Evolutionary conservation across 2,888 invertebrate genomes (phyloP).

Genomic region (Eurytoma californica): DNA sequence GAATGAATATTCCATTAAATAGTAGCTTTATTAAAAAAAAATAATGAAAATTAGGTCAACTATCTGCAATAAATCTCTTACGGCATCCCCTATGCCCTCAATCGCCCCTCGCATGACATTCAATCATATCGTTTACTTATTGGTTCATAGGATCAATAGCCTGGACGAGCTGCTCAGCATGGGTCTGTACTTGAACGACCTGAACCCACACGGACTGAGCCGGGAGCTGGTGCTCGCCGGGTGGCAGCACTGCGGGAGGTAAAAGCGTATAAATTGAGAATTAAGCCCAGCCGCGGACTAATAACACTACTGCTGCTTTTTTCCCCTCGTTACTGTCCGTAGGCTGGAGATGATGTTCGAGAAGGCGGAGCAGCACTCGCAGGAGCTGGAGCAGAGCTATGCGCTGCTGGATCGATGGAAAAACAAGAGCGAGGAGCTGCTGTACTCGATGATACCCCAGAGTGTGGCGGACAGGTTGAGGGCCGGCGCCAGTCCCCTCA

Average conservation of each 20-base stretch:
- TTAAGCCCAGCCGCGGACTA: background rate
- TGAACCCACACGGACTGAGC: conserved; percentile 90
- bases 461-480: conserved; percentile 88
- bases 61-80: too few relatives aligned
- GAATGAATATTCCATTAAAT: too few relatives aligned
- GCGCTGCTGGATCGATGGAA: conserved; percentile 89
- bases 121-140: too few relatives aligned
- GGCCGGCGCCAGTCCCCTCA: conserved; percentile 84
- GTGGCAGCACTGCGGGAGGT: conserved; percentile 89
- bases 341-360: conserved; percentile 88
- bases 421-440: conserved; percentile 87
- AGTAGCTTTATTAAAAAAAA: too few relatives aligned
- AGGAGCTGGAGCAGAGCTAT: conserved; percentile 86
- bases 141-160: conserved; percentile 82
- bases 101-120: too few relatives aligned
- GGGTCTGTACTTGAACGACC: conserved; percentile 87
- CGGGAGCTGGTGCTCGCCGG: conserved; percentile 89
- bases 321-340: conserved; percentile 35
- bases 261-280: conserved; percentile 58
- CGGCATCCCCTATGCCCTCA: too few relatives aligned
- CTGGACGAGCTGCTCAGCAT: conserved; percentile 88
- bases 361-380: conserved; percentile 86
- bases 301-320: background rate
- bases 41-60: too few relatives aligned
- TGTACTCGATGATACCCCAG: conserved; percentile 95